Percentiles rank a stretch among this genome's conserved stretches.
Conservation (phyloP, 2,888 invertebrate species). For the Germaria angustata region DNA sequence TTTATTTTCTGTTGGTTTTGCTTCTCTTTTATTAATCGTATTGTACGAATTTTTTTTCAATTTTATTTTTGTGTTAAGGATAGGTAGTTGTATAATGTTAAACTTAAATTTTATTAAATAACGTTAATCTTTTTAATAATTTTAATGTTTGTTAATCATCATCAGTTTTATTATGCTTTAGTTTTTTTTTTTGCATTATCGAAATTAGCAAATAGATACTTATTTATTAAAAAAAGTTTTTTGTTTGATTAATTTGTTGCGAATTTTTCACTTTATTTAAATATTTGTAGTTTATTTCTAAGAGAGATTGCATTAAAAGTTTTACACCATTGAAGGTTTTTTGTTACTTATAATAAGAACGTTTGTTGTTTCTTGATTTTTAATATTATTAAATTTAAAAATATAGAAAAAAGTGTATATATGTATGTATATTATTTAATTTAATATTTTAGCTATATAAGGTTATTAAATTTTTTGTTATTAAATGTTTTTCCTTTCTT, state of each 20-base stretch:
- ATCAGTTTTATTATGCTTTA: conserved; percentile 76
- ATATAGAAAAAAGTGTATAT: conserved; percentile 58
- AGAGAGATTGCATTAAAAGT: conserved; percentile 73
- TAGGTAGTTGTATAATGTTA: conserved; percentile 77
- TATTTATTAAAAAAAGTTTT: conserved; percentile 69
- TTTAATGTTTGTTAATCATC: conserved; percentile 68
- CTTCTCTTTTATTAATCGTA: conserved; percentile 32
- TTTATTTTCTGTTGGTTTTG: conserved; percentile 48
- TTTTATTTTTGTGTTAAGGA: conserved; percentile 75
- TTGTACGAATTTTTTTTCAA: conserved; percentile 12
- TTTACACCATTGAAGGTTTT: conserved; percentile 72
- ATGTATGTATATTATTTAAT: conserved; percentile 1
- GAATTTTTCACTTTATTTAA: conserved; percentile 47
- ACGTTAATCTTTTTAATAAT: conserved; percentile 45
- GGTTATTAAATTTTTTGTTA: not conserved
- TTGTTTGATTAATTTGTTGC: conserved; percentile 69
- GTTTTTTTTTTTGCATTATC: conserved; percentile 69
- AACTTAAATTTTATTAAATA: conserved; percentile 65
- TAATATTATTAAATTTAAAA: conserved; percentile 69
- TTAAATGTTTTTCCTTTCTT: not conserved
- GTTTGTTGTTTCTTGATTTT: conserved; percentile 61
- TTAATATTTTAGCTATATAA: not conserved
- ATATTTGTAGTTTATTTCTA: conserved; percentile 61
- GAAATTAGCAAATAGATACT: conserved; percentile 64
- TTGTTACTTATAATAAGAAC: conserved; percentile 71